A percentile compares a stretch with the other conserved stretches of the same genome.
Evolutionary conservation across 2,797 vertebrate genomes (phyloP).

Genomic region (Cygnus olor): DNA sequence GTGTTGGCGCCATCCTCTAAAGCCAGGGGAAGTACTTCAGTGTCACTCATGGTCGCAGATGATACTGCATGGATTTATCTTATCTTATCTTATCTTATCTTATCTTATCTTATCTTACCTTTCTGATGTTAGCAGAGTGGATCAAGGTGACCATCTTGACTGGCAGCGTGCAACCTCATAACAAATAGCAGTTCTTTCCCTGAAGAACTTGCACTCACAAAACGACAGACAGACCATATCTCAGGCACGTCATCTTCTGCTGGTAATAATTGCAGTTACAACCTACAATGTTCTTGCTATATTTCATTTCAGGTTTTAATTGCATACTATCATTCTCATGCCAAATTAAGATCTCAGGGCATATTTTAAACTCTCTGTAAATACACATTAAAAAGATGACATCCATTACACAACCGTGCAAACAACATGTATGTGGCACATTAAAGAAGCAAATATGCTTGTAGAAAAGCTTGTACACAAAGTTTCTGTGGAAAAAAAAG

Average conservation of each 20-base stretch:
- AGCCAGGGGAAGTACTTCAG: background rate
- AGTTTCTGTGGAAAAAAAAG: background rate
- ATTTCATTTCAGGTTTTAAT: constrained; percentile 64
- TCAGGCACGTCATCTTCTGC: constrained; percentile 3
- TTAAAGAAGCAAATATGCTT: constrained; percentile 19
- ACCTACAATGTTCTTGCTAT: constrained; percentile 44
- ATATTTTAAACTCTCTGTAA: constrained; percentile 60
- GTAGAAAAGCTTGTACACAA: background rate
- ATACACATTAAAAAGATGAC: constrained; percentile 39
- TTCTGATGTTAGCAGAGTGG: background rate
- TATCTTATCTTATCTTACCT: background rate
- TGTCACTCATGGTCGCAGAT: background rate
- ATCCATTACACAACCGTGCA: constrained; percentile 19
- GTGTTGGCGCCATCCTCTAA: background rate
- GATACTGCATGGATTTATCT: background rate
- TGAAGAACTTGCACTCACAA: background rate
- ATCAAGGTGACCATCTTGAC: background rate
- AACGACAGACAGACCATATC: constrained; percentile 28
- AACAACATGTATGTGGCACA: constrained; percentile 17
- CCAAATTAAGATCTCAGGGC: constrained; percentile 39
- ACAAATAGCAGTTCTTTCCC: constrained; percentile 18
- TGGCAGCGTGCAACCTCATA: background rate
- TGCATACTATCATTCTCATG: constrained; percentile 51
- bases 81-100: background rate
- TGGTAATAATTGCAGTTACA: constrained; percentile 53